Evolutionary conservation across 2,888 invertebrate species (phyloP), one percentile per base, ranked within the genome.

Genomic region (Drosophila paranaensis): DNA sequence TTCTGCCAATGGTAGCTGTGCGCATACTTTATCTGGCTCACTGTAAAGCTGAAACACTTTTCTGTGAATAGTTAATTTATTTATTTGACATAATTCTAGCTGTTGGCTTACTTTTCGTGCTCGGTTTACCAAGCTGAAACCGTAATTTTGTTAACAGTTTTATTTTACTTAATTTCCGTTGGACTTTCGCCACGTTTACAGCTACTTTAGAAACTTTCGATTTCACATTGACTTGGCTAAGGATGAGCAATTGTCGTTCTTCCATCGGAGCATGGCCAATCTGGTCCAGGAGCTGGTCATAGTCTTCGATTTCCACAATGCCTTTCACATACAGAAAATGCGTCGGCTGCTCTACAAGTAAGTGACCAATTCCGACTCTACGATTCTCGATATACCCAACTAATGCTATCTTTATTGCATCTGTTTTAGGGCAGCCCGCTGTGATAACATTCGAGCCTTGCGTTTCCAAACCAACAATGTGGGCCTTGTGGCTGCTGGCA

Each of bases 151-250:
- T 43, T 54, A 65, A 72, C 69, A 46, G 54, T 58, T 66, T 33
- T 40, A 33, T n/a, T 33, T 35, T 0, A 37, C 13, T 39, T 5
- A 37, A 39, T 35, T 45, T 64, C 61, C 60, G 60, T 35, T 74
- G 57, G 37, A 56, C 73, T 86, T 90, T 58, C 61, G 66, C 71
- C 37, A 50, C 58, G 35, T 35, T 14, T 35, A 42, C 81, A 93
- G 93, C 79, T 93, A 92, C 81, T 93, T 93, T 79, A 89, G 81
- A 74, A 91, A 92, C 79, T 92, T 92, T 72, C 91, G 92, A 82
- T 92, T 93, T 79, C 88, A 88, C 70, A 80, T 93, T 57, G 82
- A 92, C 75, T 79, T 92, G 75, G 90, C 90, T 66, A 89, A 90
- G 85, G 93, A 93, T 80, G 90, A 90, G 46, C 92, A 93, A 72